These are phyloP conservation scores for Achlya flavicornis DNA, from an alignment of 2,888 invertebrate species.

Conservation along the genomic window DNA sequence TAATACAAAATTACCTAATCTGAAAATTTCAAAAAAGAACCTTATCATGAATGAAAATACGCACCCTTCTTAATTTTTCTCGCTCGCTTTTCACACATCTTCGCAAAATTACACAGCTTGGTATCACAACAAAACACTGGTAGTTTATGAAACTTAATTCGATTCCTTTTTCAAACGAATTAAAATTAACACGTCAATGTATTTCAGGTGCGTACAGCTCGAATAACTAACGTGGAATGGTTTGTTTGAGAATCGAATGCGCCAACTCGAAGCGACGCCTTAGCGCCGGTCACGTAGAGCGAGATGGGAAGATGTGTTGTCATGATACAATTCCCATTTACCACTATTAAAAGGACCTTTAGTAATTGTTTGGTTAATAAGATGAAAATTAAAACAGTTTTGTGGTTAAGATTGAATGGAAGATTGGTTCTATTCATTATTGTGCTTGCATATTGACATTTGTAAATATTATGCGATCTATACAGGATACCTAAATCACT, in stretches of 20 bases:
- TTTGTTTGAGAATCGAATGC: slow-evolving; percentile 54
- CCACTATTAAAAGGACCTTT: background rate
- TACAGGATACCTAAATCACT: no score
- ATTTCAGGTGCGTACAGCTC: slow-evolving; percentile 31
- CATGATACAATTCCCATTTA: slow-evolving; percentile 18
- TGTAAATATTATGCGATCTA: no score
- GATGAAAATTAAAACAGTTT: no score
- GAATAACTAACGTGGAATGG: slow-evolving; percentile 47
- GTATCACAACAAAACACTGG: slow-evolving; percentile 44
- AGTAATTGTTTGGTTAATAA: background rate
- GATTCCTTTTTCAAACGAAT: background rate
- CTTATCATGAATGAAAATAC: slow-evolving; percentile 20
- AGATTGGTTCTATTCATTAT: no score
- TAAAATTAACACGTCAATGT: slow-evolving; percentile 8
- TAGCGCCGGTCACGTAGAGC: slow-evolving; percentile 29
- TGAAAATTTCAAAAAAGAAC: slow-evolving; percentile 15
- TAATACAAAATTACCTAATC: background rate
- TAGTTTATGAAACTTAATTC: background rate
- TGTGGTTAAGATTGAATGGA: no score
- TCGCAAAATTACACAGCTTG: slow-evolving; percentile 47
- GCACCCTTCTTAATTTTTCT: slow-evolving; percentile 68
- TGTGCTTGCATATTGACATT: no score
- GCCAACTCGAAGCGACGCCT: slow-evolving; percentile 31
- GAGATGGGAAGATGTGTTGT: slow-evolving; percentile 35
- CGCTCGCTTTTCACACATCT: slow-evolving; percentile 70